Conservation (phyloP, 2,888 invertebrate species). For the Rhimphoctona megacephalus region DNA sequence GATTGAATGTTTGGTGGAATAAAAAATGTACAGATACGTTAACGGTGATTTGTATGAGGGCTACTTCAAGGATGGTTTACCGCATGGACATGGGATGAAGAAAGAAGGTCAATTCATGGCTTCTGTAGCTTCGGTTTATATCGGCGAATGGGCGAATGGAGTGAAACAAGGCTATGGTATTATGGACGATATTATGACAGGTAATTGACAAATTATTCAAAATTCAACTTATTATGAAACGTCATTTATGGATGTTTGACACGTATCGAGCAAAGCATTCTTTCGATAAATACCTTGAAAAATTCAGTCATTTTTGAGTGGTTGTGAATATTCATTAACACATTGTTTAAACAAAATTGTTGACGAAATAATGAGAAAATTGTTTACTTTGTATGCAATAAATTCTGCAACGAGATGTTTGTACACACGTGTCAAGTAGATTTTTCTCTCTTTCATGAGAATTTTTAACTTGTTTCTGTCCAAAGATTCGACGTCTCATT, state of each 20-base stretch:
- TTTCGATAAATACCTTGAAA: not conserved
- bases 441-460: not conserved
- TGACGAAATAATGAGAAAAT: not conserved
- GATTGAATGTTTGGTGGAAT: not conserved
- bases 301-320: too few species aligned
- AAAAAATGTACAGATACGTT: constrained; percentile 85
- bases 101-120: constrained; percentile 92
- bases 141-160: constrained; percentile 95
- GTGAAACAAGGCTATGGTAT: constrained; percentile 94
- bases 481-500: not conserved
- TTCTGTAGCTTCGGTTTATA: constrained; percentile 91
- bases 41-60: constrained; percentile 95
- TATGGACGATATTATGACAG: constrained; percentile 93
- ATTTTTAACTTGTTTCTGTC: not conserved
- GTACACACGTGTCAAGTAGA: not conserved
- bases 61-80: constrained; percentile 93
- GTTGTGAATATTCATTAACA: too few species aligned
- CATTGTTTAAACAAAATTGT: too few species aligned
- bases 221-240: not conserved
- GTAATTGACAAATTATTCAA: constrained; percentile 76
- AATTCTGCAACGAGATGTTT: too few species aligned
- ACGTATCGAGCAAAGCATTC: not conserved
- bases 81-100: constrained; percentile 94
- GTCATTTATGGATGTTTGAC: not conserved
- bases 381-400: too few species aligned